Evolutionary conservation across 2,888 invertebrate species (phyloP).

Genomic region (Sialis lutaria): DNA sequence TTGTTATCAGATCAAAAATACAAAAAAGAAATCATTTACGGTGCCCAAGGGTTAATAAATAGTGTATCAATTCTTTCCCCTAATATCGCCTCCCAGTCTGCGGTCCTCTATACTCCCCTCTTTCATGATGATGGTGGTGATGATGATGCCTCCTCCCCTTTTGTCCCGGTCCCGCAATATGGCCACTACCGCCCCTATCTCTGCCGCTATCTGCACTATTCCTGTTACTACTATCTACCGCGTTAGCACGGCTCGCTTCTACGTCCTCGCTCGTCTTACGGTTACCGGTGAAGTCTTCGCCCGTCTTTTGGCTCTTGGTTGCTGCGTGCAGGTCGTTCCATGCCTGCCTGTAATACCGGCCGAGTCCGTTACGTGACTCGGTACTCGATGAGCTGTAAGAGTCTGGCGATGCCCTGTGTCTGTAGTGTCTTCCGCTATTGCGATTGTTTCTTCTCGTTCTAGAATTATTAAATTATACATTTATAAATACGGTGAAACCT

Average conservation of each 20-base stretch:
- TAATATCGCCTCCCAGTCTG: slow-evolving; percentile 29
- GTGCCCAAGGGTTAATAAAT: too few species aligned
- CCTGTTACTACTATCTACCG: slow-evolving; percentile 52
- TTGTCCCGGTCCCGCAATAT: slow-evolving; percentile 27
- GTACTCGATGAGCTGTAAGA: slow-evolving; percentile 79
- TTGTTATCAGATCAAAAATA: too few species aligned
- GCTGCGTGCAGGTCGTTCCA: slow-evolving; percentile 87
- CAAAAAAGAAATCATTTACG: too few species aligned
- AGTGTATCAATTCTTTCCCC: too few species aligned
- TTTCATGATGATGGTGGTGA: slow-evolving; percentile 60
- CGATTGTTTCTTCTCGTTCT: too few species aligned
- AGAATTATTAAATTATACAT: too few species aligned
- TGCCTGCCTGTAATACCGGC: slow-evolving; percentile 77
- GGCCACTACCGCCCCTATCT: slow-evolving; percentile 6
- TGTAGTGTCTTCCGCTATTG: slow-evolving; percentile 59
- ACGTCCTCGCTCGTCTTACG: slow-evolving; percentile 4
- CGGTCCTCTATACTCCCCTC: slow-evolving; percentile 33
- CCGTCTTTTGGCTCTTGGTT: slow-evolving; percentile 37
- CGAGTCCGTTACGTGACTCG: slow-evolving; percentile 62
- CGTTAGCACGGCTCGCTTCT: slow-evolving; percentile 39
- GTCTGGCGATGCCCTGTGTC: slow-evolving; percentile 76
- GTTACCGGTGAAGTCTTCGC: slow-evolving; percentile 14
- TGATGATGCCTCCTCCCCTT: slow-evolving; percentile 47
- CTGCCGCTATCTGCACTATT: slow-evolving; percentile 25
- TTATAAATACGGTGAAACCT: too few species aligned